Evolutionary conservation across 23 tunicate genomes (phyloP).

Genomic region (Corella eumyota): DNA sequence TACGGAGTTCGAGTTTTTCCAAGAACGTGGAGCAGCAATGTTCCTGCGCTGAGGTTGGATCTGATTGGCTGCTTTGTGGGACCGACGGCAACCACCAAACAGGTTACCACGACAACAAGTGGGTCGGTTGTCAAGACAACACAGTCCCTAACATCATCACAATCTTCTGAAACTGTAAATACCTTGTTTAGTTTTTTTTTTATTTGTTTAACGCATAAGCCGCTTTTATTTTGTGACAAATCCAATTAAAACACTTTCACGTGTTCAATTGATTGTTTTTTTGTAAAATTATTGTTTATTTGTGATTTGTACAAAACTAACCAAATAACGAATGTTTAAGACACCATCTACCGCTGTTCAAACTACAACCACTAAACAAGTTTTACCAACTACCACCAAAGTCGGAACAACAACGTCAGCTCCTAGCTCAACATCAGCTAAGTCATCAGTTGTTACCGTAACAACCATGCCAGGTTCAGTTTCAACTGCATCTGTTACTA

Average conservation of each 20-base stretch:
- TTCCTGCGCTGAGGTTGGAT: conserved; percentile 38
- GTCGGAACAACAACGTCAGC: conserved; percentile 21
- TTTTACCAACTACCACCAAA: conserved; percentile 38
- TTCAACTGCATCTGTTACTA: conserved; percentile 10
- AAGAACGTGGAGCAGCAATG: conserved; percentile 26
- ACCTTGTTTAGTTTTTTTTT: too few relatives aligned
- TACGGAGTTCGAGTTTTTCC: conserved; percentile 35
- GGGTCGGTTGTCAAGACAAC: conserved; percentile 36
- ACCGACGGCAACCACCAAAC: conserved; percentile 20
- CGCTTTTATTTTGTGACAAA: too few relatives aligned
- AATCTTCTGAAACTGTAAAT: neutral
- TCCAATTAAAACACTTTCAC: too few relatives aligned
- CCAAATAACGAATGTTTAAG: too few relatives aligned
- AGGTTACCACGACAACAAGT: conserved; percentile 42
- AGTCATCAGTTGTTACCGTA: conserved; percentile 20
- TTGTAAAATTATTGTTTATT: too few relatives aligned
- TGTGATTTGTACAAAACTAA: too few relatives aligned
- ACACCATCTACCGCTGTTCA: conserved; percentile 20
- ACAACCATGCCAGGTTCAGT: conserved; percentile 20
- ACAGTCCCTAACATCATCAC: too few relatives aligned
- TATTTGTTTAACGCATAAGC: too few relatives aligned
- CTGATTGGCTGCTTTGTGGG: conserved; percentile 46
- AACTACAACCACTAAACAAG: conserved; percentile 28
- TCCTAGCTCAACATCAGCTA: conserved; percentile 12
- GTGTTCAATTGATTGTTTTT: too few relatives aligned